Base-by-base conservation (phyloP, 2,888 invertebrate species). In the Parnassius glacialis region DNA sequence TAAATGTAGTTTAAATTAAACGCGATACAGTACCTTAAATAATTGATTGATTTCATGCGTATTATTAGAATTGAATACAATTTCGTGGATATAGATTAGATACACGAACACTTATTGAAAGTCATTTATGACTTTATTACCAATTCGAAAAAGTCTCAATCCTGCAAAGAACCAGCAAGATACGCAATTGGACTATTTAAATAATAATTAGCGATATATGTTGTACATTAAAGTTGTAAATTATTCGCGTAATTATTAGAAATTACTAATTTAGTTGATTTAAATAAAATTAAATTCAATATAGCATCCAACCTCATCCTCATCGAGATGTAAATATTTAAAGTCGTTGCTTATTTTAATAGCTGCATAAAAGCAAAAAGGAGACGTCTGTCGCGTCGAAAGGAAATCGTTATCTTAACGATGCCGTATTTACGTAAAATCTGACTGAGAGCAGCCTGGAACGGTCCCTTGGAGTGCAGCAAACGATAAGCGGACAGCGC, bases 351-450 rank as follows among this genome's bases (percentile, higher is more conserved):
- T 80, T 77, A 79, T 83, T 84, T 79, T 79, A 80, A 80, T 81
- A 75, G 76, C 79, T 78, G 75, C 80, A 83, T 81, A 84, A 85
- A 84, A 86, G 83, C 81, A 84, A 84, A 80, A 83, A 81, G 78
- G 78, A 74, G 75, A 73, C 73, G 76, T 69, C 70, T 75, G 83
- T 80, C 83, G 83, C 81, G 81, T 75, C 81, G 80, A 82, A 79
- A 87, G 90, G 88, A 90, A 89, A 88, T 82, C 76, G 82, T 89
- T 89, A 90, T 90, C 90, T 90, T 83, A 87, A 87, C 83, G 89
- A 85, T 77, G 77, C 77, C 76, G 80, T 87, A 86, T 89, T 87
- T 88, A 85, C 87, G 88, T 88, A 79, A 87, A 90, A 89, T 89
- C 90, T 87, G 86, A 84, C 86, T 83, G 82, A 83, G 82, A 80